phyloP scores from a whole-genome alignment of 2,888 invertebrate species.

The Panopea generosa region DNA sequence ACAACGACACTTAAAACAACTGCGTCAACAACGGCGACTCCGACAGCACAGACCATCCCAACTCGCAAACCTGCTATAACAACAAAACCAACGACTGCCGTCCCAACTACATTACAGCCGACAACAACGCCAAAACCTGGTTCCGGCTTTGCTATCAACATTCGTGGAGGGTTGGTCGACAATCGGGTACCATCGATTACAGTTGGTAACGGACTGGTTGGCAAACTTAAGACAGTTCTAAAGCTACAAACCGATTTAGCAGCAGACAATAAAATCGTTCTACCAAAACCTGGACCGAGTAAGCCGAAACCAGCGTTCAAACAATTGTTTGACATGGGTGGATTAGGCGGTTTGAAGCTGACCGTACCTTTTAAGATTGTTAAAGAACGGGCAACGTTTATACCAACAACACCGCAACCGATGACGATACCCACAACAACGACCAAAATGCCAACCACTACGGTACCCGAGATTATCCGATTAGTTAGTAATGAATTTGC shows the following conservation, averaged over 20 bases:
- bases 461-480: not conserved
- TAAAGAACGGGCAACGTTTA: not conserved
- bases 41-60: not conserved
- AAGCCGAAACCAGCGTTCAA: not conserved
- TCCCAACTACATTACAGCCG: too few species aligned
- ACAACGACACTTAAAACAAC: not conserved
- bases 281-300: too few species aligned
- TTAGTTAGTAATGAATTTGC: too few species aligned
- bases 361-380: not conserved
- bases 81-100: not conserved
- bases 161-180: conserved; percentile 9
- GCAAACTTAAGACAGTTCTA: not conserved
- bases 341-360: not conserved
- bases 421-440: conserved; percentile 7
- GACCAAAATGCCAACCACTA: not conserved
- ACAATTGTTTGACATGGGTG: not conserved
- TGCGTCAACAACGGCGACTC: not conserved
- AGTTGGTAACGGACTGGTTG: too few species aligned
- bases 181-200: too few species aligned
- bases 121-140: too few species aligned
- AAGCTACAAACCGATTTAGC: not conserved
- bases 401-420: not conserved
- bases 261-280: not conserved
- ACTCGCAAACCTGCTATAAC: too few species aligned
- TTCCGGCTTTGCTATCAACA: conserved; percentile 1